These are phyloP conservation scores for Psix sp. DNA, from an alignment of 1,140 invertebrate species.

Conservation along the genomic window DNA sequence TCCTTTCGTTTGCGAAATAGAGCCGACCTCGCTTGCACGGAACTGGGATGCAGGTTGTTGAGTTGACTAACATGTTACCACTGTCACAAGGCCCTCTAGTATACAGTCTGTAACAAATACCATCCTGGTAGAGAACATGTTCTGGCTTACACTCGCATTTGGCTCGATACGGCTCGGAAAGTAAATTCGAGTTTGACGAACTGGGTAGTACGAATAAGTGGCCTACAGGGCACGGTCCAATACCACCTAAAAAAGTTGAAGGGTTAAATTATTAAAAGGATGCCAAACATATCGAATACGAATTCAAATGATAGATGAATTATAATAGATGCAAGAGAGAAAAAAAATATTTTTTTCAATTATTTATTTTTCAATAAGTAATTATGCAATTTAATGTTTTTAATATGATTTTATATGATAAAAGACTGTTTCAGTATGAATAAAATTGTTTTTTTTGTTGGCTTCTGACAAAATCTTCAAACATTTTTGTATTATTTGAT, in stretches of 20 bases:
- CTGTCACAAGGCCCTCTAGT: conserved; percentile 85
- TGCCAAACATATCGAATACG: no score
- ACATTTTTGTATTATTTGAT: no score
- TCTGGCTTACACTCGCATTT: conserved; percentile 83
- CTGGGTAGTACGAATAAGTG: conserved; percentile 81
- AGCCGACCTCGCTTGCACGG: conserved; percentile 84
- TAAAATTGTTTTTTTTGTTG: no score
- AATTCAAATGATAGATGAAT: no score
- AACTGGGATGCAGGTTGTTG: conserved; percentile 79
- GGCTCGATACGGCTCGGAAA: conserved; percentile 68
- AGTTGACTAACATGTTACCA: conserved; percentile 82
- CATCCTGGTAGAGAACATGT: conserved; percentile 82
- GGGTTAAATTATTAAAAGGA: background rate
- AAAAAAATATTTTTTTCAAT: no score
- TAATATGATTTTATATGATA: no score
- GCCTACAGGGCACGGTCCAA: conserved; percentile 84
- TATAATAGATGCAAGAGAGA: no score
- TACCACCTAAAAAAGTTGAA: conserved; percentile 75
- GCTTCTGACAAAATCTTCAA: no score
- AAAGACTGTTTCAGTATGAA: no score
- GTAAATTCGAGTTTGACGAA: no score
- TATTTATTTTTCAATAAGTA: no score
- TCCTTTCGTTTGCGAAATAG: conserved; percentile 84
- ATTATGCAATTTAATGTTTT: no score
- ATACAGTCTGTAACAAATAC: conserved; percentile 84